A percentile compares a stretch with the other conserved stretches of the same genome.
Evolutionary conservation across 2,113 vertebrate species (phyloP).

Genomic region (Carlito syrichta): DNA sequence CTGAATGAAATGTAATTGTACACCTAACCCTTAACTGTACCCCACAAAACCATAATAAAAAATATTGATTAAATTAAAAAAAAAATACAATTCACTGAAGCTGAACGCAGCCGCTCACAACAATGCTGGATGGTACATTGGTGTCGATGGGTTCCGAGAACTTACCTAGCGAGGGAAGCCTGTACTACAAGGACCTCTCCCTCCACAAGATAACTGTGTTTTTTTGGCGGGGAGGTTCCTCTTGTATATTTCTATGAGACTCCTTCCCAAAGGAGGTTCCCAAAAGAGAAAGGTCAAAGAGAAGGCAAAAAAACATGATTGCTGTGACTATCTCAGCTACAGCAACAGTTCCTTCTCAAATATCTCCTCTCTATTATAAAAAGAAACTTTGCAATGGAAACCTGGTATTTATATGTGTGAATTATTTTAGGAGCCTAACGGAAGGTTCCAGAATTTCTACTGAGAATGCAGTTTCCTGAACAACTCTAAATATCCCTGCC

Average conservation of each 20-base stretch:
- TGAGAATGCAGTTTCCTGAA: neutral
- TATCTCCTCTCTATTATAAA: neutral
- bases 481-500: neutral
- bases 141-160: too few species aligned
- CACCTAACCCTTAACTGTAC: too few species aligned
- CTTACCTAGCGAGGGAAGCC: too few species aligned
- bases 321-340: neutral
- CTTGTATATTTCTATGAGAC: neutral
- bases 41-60: too few species aligned
- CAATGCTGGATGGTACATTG: too few species aligned
- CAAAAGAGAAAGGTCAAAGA: neutral
- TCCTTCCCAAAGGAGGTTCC: neutral
- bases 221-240: too few species aligned
- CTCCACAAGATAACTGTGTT: too few species aligned
- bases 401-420: neutral
- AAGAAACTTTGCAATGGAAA: neutral
- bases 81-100: too few species aligned
- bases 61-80: too few species aligned
- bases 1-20: too few species aligned
- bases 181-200: too few species aligned
- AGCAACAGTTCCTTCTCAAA: neutral
- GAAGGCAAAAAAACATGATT: neutral
- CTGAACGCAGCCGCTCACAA: too few species aligned
- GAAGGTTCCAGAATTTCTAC: neutral
- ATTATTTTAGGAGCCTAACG: neutral